A percentile compares a stretch with the other conserved stretches of the same genome.
These are phyloP conservation scores for Takifugu flavidus DNA, from an alignment of 2,113 vertebrate genomes.

Conservation along the genomic window DNA sequence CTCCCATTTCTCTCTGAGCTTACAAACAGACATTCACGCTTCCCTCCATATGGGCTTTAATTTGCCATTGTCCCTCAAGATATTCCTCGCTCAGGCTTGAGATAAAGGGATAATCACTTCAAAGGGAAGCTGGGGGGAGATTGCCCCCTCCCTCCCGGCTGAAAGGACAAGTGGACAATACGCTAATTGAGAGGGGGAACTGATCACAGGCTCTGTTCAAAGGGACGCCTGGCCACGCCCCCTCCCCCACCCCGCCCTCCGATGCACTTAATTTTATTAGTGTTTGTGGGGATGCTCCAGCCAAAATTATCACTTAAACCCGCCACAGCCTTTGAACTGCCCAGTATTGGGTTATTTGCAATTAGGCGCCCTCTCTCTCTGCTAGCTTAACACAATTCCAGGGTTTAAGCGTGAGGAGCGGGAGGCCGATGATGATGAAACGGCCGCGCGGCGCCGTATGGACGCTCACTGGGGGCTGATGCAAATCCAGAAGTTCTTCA, in stretches of 20 bases:
- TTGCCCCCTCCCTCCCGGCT: conserved; percentile 94
- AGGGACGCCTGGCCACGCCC: conserved; percentile 81
- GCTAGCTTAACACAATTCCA: conserved; percentile 37
- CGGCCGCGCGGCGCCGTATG: neutral
- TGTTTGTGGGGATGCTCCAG: conserved; percentile 85
- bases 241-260: conserved; percentile 82
- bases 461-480: conserved; percentile 27
- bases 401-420: conserved; percentile 38
- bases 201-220: conserved; percentile 94
- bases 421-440: conserved; percentile 16
- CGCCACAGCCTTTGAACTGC: conserved; percentile 70
- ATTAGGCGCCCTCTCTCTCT: conserved; percentile 62
- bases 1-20: conserved; percentile 50
- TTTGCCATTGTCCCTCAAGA: conserved; percentile 87
- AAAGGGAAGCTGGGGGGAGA: conserved; percentile 86
- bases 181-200: conserved; percentile 97
- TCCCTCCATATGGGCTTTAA: conserved; percentile 81
- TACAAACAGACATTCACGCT: conserved; percentile 81
- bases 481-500: conserved; percentile 39
- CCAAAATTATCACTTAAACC: conserved; percentile 71
- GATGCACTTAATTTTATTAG: conserved; percentile 96
- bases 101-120: conserved; percentile 99
- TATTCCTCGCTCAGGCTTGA: conserved; percentile 92
- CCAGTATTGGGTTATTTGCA: conserved; percentile 69
- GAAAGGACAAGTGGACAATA: conserved; percentile 93